Conservation (phyloP, 2,797 vertebrate species). For the Enteromius unitaeniatus region DNA sequence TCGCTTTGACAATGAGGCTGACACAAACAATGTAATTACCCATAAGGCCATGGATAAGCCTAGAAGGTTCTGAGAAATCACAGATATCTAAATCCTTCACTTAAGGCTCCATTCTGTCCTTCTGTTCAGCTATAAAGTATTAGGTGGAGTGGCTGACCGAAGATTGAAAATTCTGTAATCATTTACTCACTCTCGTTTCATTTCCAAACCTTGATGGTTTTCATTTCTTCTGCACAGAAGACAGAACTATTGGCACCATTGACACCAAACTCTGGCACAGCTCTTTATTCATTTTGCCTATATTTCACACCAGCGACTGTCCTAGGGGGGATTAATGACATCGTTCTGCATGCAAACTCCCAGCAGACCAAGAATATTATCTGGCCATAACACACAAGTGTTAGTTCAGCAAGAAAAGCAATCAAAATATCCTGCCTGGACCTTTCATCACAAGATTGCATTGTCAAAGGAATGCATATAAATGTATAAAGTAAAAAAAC, state of each 20-base stretch:
- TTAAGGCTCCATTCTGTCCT: constrained; percentile 40
- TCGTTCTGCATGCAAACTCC: constrained; percentile 93
- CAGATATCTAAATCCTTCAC: constrained; percentile 63
- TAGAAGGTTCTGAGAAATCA: constrained; percentile 49
- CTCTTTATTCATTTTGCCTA: constrained; percentile 93
- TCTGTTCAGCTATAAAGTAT: constrained; percentile 8
- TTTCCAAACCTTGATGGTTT: background rate
- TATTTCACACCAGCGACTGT: constrained; percentile 89
- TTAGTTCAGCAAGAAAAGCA: constrained; percentile 93
- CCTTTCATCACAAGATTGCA: constrained; percentile 95
- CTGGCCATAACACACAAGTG: constrained; percentile 98
- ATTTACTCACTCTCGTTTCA: background rate
- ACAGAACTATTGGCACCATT: background rate
- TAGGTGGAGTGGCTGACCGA: background rate
- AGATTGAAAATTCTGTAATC: background rate
- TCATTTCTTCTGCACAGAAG: constrained; percentile 13
- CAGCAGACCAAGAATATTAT: constrained; percentile 93
- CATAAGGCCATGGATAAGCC: constrained; percentile 48
- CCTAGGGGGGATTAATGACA: constrained; percentile 97
- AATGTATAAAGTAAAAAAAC: constrained; percentile 85
- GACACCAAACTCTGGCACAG: background rate
- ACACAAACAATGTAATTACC: constrained; percentile 69
- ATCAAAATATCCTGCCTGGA: constrained; percentile 88
- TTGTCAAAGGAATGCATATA: constrained; percentile 94
- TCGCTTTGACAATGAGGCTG: constrained; percentile 70